These are phyloP conservation scores for Salticus scenicus DNA, from an alignment of 2,888 invertebrate species.

Conservation along the genomic window DNA sequence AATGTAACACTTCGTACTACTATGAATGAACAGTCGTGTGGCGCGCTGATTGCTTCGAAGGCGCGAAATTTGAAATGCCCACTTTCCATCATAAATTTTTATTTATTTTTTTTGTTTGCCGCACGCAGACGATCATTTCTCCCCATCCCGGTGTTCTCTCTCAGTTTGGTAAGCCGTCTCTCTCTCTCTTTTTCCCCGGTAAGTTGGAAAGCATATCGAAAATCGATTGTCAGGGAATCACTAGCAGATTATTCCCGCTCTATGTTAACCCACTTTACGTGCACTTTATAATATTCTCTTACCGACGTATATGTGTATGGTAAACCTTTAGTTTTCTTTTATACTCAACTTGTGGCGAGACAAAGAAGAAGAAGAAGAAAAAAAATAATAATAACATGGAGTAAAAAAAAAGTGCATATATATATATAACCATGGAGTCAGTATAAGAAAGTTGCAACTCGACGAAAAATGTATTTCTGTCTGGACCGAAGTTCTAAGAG, in stretches of 20 bases:
- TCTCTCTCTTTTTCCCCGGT: background rate
- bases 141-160: no score
- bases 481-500: no score
- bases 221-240: slow-evolving; percentile 57
- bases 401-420: no score
- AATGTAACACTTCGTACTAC: no score
- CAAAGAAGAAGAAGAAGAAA: background rate
- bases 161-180: background rate
- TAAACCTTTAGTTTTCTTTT: background rate
- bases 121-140: slow-evolving; percentile 23
- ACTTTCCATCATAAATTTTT: background rate
- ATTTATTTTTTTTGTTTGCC: no score
- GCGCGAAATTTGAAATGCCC: background rate
- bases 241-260: slow-evolving; percentile 50
- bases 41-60: no score
- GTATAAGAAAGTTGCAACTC: no score
- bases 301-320: background rate
- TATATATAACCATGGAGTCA: no score
- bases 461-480: no score
- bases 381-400: background rate
- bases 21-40: no score
- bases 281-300: slow-evolving; percentile 6
- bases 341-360: background rate
- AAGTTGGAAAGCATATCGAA: slow-evolving; percentile 57
- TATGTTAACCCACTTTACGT: slow-evolving; percentile 58